phyloP scores from a whole-genome alignment of 2,888 invertebrate species.

The Tachina grossa region DNA sequence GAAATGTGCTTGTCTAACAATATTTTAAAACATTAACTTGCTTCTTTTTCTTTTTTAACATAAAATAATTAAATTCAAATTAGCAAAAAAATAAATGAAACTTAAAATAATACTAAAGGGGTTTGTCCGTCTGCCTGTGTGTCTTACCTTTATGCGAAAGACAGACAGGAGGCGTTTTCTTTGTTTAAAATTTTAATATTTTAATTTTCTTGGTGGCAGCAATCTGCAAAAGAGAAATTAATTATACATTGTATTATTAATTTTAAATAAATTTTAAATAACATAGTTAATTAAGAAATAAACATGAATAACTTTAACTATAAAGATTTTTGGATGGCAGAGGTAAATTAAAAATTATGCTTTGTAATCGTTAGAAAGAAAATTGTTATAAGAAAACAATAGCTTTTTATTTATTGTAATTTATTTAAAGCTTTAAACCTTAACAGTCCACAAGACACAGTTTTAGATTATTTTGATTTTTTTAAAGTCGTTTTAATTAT shows the following conservation, averaged over 20 bases:
- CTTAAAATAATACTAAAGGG: not conserved
- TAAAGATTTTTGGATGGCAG: not conserved
- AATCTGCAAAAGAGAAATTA: slow-evolving; percentile 42
- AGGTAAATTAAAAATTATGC: not conserved
- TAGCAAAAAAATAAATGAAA: not conserved
- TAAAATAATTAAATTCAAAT: slow-evolving; percentile 25
- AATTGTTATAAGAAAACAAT: not conserved
- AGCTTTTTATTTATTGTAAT: not conserved
- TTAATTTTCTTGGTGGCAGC: slow-evolving; percentile 30
- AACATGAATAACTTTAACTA: not conserved
- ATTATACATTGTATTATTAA: slow-evolving; percentile 3
- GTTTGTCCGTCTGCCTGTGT: not conserved
- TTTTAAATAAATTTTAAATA: not conserved
- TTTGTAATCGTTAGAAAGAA: not conserved
- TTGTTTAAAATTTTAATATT: slow-evolving; percentile 19
- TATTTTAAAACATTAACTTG: not conserved
- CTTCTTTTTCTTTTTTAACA: not conserved
- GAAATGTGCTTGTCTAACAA: not conserved
- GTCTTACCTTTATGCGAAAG: slow-evolving; percentile 11
- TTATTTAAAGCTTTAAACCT: not conserved
- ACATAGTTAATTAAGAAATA: not conserved
- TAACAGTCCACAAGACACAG: too few relatives aligned
- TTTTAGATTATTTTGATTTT: too few relatives aligned
- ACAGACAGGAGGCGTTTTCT: not conserved
- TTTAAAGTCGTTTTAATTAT: too few relatives aligned